Evolutionary conservation across 64 coral and sea anemone species (phyloP).

Genomic region (Pocillopora damicornis): DNA sequence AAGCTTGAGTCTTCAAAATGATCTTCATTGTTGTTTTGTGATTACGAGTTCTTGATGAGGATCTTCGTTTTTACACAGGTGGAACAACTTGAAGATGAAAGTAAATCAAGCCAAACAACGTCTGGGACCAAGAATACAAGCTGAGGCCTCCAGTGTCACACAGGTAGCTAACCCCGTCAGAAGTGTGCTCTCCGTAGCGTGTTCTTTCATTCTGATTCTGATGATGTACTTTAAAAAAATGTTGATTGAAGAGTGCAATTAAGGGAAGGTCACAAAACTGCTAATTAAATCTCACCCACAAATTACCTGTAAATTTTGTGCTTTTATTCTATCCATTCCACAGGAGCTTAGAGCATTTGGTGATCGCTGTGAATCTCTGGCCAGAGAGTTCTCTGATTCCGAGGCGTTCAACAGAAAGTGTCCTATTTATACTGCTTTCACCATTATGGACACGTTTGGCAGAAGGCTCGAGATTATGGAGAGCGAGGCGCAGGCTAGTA

Average conservation of each 20-base stretch:
- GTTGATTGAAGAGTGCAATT: too few species aligned
- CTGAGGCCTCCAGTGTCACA: slow-evolving; percentile 81
- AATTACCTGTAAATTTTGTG: too few species aligned
- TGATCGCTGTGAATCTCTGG: slow-evolving; percentile 84
- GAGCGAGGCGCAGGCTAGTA: slow-evolving; percentile 83
- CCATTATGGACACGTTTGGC: slow-evolving; percentile 82
- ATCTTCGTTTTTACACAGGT: slow-evolving; percentile 46
- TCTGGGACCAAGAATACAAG: slow-evolving; percentile 95
- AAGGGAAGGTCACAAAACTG: too few species aligned
- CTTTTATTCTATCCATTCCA: neutral
- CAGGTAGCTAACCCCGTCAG: slow-evolving; percentile 32
- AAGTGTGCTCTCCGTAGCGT: too few species aligned
- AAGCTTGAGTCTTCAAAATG: neutral
- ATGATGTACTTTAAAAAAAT: too few species aligned
- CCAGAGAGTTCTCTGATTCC: slow-evolving; percentile 78
- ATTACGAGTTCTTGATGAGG: neutral
- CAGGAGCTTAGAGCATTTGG: slow-evolving; percentile 96
- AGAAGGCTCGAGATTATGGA: slow-evolving; percentile 79
- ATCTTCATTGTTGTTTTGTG: too few species aligned
- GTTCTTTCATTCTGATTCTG: too few species aligned
- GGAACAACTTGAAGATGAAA: slow-evolving; percentile 99
- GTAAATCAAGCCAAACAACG: slow-evolving; percentile 96
- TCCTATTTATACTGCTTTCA: slow-evolving; percentile 86
- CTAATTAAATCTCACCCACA: too few species aligned
- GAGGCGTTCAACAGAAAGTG: slow-evolving; percentile 92